A percentile compares a stretch with the other conserved stretches of the same genome.
These are phyloP conservation scores for Agrochola lota DNA, from an alignment of 2,888 invertebrate species.

Conservation along the genomic window DNA sequence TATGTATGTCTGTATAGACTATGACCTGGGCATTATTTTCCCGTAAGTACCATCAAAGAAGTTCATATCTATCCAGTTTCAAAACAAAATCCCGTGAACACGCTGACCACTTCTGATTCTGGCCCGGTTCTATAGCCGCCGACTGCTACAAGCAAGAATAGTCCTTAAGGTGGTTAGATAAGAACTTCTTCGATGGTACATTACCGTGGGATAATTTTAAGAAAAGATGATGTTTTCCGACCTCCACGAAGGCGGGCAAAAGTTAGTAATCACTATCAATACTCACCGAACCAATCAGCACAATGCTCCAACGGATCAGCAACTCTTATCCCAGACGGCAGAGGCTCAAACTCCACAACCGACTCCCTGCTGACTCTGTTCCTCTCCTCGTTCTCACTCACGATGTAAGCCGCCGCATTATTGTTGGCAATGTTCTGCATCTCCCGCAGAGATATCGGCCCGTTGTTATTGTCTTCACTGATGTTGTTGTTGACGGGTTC, in stretches of 20 bases:
- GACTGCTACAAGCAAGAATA: too few species aligned
- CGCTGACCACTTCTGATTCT: too few species aligned
- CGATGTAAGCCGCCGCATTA: constrained; percentile 89
- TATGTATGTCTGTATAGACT: background rate
- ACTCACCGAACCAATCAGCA: constrained; percentile 88
- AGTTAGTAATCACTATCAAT: background rate
- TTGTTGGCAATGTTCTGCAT: constrained; percentile 91
- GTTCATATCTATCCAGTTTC: too few species aligned
- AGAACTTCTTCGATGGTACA: too few species aligned
- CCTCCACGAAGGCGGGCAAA: background rate
- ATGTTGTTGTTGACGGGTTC: constrained; percentile 87
- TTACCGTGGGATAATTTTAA: background rate
- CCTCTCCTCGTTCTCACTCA: constrained; percentile 88
- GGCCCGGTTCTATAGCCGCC: too few species aligned
- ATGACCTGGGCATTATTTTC: background rate
- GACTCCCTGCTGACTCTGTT: constrained; percentile 85
- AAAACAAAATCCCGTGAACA: too few species aligned
- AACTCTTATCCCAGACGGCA: constrained; percentile 80
- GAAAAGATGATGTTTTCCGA: background rate
- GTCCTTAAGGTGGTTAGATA: too few species aligned
- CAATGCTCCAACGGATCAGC: constrained; percentile 84
- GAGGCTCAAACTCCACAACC: constrained; percentile 86
- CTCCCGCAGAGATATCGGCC: constrained; percentile 89
- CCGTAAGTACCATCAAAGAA: too few species aligned
- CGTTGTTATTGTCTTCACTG: constrained; percentile 90